Evolutionary conservation across 2,888 invertebrate species (phyloP).

Genomic region (Aphrophora alni): DNA sequence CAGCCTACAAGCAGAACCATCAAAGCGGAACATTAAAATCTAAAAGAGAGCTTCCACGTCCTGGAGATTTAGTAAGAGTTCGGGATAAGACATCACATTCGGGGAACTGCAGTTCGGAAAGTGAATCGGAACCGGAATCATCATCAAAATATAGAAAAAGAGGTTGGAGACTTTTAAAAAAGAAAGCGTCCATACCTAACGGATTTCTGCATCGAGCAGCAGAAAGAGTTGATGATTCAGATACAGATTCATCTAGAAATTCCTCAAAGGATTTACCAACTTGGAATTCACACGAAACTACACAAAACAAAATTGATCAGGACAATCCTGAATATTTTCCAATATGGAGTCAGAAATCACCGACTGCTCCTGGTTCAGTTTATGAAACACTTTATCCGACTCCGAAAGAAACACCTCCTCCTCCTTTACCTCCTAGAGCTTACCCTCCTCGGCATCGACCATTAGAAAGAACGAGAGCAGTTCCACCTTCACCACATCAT

Average conservation of each 20-base stretch:
- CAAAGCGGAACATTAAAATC: conserved; percentile 40
- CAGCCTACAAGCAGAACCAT: conserved; percentile 48
- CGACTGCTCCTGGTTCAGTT: conserved; percentile 46
- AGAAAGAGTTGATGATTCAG: conserved; percentile 44
- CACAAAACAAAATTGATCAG: conserved; percentile 59
- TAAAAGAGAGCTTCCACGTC: conserved; percentile 45
- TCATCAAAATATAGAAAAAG: conserved; percentile 43
- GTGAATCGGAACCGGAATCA: conserved; percentile 50
- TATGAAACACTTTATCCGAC: conserved; percentile 53
- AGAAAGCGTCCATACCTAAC: conserved; percentile 49
- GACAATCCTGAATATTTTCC: conserved; percentile 68
- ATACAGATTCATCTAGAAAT: conserved; percentile 48
- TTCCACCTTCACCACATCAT: conserved; percentile 55
- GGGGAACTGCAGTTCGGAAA: conserved; percentile 49
- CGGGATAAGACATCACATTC: conserved; percentile 34
- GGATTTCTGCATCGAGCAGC: conserved; percentile 42
- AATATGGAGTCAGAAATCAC: conserved; percentile 62
- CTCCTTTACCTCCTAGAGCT: conserved; percentile 69
- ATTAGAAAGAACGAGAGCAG: conserved; percentile 70
- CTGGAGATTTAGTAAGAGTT: conserved; percentile 44
- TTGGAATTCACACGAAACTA: conserved; percentile 62
- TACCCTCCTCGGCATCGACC: conserved; percentile 68
- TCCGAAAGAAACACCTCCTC: conserved; percentile 58
- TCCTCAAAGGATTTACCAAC: conserved; percentile 63
- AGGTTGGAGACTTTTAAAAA: conserved; percentile 50